Conservation (phyloP, 1,140 invertebrate species). For the Protaetia brevitarsis region DNA sequence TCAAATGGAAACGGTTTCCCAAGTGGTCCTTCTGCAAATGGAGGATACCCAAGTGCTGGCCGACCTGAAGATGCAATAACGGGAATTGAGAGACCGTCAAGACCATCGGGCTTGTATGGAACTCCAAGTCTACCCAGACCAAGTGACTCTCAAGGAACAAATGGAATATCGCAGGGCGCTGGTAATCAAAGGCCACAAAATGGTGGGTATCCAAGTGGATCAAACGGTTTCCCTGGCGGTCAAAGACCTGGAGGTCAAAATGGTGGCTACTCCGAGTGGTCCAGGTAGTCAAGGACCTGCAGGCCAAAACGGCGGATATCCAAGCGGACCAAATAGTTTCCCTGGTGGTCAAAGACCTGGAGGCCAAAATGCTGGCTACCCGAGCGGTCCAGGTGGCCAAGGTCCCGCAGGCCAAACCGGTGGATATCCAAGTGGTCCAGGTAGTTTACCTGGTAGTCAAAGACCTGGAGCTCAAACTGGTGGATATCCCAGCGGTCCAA, state of each 20-base stretch:
- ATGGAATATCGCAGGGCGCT: background rate
- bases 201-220: conserved; percentile 22
- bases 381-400: conserved; percentile 32
- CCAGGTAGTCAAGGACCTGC: conserved; percentile 21
- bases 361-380: too few relatives aligned
- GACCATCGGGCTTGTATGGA: conserved; percentile 1
- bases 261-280: conserved; percentile 33
- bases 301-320: conserved; percentile 24
- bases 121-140: background rate
- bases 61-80: background rate
- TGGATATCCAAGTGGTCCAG: conserved; percentile 31
- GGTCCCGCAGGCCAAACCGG: conserved; percentile 29
- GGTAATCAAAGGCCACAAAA: conserved; percentile 5
- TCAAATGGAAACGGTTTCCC: conserved; percentile 1
- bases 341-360: conserved; percentile 29
- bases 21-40: background rate
- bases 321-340: conserved; percentile 23
- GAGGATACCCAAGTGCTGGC: conserved; percentile 19
- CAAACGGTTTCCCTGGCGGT: conserved; percentile 27
- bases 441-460: conserved; percentile 13
- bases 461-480: conserved; percentile 21
- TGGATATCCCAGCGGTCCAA: conserved; percentile 31
- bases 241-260: conserved; percentile 20
- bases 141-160: conserved; percentile 2
- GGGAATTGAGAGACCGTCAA: background rate